Evolutionary conservation across 2,113 vertebrate genomes (phyloP).

Genomic region (Daphoenositta chrysoptera): DNA sequence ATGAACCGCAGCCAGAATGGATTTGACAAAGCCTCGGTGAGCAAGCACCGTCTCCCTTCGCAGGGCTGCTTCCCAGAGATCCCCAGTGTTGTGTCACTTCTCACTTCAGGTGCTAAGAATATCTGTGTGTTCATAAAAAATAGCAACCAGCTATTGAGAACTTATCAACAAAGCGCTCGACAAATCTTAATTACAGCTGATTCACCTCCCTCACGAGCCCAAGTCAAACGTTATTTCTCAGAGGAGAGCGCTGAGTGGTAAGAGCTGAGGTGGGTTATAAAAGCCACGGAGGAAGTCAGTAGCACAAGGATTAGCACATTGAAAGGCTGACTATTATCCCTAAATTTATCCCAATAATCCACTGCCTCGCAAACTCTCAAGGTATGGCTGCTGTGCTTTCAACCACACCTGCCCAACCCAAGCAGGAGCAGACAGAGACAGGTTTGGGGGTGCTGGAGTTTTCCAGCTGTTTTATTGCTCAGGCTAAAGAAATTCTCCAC

Average conservation of each 20-base stretch:
- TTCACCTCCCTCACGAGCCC: not conserved
- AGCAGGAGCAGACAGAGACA: not conserved
- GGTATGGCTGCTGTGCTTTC: not conserved
- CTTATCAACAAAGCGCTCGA: not conserved
- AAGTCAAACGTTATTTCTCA: not conserved
- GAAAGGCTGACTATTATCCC: not conserved
- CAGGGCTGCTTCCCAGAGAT: not conserved
- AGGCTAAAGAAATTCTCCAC: not conserved
- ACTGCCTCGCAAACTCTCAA: not conserved
- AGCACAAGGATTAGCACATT: not conserved
- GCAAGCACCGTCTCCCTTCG: not conserved
- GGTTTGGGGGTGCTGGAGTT: not conserved
- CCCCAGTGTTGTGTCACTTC: not conserved
- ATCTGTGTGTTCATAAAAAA: not conserved
- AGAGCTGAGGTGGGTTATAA: not conserved
- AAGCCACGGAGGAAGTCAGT: not conserved
- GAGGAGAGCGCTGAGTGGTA: not conserved
- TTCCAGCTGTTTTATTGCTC: not conserved
- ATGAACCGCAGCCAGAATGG: not conserved
- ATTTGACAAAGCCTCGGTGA: not conserved
- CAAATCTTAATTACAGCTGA: slow-evolving; percentile 32
- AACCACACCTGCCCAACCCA: not conserved
- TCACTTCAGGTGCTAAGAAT: slow-evolving; percentile 36
- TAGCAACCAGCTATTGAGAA: not conserved
- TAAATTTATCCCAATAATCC: not conserved